Evolutionary conservation across 30 jellyfish, hydroid and myxozoan genomes (phyloP).

Genomic region (Pelagia noctiluca): DNA sequence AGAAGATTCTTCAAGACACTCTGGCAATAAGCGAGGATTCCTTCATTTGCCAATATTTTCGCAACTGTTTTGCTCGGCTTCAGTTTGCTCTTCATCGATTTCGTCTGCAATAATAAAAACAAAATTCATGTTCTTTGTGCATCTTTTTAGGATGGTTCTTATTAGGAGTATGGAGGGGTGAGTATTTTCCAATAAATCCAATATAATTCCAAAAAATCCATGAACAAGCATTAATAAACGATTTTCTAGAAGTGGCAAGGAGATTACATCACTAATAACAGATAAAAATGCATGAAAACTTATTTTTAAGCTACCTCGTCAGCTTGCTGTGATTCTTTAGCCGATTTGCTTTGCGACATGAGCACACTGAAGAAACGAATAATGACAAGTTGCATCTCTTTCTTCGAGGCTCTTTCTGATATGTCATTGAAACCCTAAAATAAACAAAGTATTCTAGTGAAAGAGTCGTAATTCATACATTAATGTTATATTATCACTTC

Average conservation of each 20-base stretch:
- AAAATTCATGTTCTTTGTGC: no score
- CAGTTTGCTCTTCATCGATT: conserved; percentile 9
- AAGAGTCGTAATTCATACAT: no score
- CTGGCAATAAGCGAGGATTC: conserved; percentile 80
- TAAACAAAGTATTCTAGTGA: neutral
- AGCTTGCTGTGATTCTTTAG: conserved; percentile 27
- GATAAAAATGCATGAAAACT: neutral
- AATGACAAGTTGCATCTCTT: conserved; percentile 86
- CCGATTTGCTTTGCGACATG: conserved; percentile 83
- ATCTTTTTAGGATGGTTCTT: no score
- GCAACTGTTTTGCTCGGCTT: conserved; percentile 83
- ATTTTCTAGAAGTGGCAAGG: no score
- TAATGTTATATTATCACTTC: no score
- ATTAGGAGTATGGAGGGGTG: no score
- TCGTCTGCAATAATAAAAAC: conserved; percentile 14
- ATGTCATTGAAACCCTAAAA: conserved; percentile 55
- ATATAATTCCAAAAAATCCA: no score
- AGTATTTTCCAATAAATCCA: no score
- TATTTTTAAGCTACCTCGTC: conserved; percentile 38
- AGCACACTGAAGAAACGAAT: conserved; percentile 95
- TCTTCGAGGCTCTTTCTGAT: conserved; percentile 74
- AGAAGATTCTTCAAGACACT: conserved; percentile 75
- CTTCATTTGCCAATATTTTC: conserved; percentile 75
- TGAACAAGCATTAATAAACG: no score
- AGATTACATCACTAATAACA: neutral